A percentile compares a stretch with the other conserved stretches of the same genome.
phyloP scores from a whole-genome alignment of 2,888 invertebrate genomes.

The Lycophotia porphyrea region DNA sequence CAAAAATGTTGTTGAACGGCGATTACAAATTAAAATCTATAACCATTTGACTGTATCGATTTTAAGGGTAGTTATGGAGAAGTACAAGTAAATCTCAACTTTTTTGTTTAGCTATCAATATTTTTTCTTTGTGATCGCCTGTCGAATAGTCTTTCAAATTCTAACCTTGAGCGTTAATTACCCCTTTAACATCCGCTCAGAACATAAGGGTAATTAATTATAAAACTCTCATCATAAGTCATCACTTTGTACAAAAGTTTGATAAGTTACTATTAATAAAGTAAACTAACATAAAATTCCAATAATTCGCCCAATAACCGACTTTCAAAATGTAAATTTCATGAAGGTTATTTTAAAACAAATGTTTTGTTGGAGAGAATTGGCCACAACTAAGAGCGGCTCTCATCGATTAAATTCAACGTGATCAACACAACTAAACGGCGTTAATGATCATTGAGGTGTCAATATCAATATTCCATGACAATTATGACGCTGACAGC shows the following conservation, averaged over 20 bases:
- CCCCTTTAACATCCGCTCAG: conserved; percentile 5
- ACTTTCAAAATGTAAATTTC: background rate
- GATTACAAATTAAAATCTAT: conserved; percentile 19
- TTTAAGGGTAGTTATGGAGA: background rate
- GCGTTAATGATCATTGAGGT: background rate
- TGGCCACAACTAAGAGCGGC: background rate
- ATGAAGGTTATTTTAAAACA: background rate
- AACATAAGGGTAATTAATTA: background rate
- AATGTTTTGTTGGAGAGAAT: background rate
- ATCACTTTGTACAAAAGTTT: conserved; percentile 27
- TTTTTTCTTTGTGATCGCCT: conserved; percentile 20
- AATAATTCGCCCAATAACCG: conserved; percentile 16
- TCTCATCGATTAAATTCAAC: background rate
- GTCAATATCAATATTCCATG: background rate
- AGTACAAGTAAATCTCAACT: background rate
- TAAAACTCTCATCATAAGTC: conserved; percentile 3
- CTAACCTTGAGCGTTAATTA: conserved; percentile 7
- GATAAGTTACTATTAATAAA: conserved; percentile 17
- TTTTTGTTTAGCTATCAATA: background rate
- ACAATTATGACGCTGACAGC: background rate
- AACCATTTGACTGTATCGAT: background rate
- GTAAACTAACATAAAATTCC: background rate
- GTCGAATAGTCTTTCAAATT: conserved; percentile 5
- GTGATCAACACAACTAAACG: background rate
- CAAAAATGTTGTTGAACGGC: conserved; percentile 7